These are phyloP conservation scores for Scaptomyza parva DNA, from an alignment of 2,888 invertebrate genomes.

Conservation along the genomic window DNA sequence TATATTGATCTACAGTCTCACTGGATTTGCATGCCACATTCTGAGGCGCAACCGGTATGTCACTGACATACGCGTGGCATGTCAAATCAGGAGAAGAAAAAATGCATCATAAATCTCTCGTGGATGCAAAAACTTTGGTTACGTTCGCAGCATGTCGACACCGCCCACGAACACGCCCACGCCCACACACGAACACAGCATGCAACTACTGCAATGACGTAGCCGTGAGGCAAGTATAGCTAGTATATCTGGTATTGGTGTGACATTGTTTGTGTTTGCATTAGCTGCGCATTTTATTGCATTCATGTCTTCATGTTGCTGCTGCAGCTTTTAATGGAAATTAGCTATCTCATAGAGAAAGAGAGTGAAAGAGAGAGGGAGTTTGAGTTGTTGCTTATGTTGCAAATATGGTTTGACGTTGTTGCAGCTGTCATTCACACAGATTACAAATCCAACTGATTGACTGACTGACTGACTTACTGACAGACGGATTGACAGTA, in stretches of 20 bases:
- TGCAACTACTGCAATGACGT: constrained; percentile 9
- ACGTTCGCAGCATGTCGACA: not conserved
- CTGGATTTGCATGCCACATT: constrained; percentile 24
- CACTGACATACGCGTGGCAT: constrained; percentile 4
- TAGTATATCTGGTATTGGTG: not conserved
- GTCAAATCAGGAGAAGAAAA: constrained; percentile 7
- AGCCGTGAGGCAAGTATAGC: too few relatives aligned
- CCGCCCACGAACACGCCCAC: constrained; percentile 1
- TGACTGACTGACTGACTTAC: constrained; percentile 7
- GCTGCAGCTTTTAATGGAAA: constrained; percentile 26
- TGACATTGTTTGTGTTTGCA: constrained; percentile 18
- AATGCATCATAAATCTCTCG: constrained; percentile 12
- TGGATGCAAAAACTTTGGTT: constrained; percentile 4
- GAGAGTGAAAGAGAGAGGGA: not conserved
- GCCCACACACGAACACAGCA: not conserved
- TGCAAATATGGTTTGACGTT: constrained; percentile 38
- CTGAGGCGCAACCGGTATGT: constrained; percentile 7
- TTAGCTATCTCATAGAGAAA: too few relatives aligned
- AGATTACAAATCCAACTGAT: constrained; percentile 4
- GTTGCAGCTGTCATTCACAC: constrained; percentile 47
- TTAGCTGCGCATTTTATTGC: constrained; percentile 6
- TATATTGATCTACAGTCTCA: constrained; percentile 44
- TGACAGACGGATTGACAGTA: not conserved
- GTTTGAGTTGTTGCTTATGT: not conserved
- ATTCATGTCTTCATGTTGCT: not conserved